Conservation (phyloP, 2,888 invertebrate species). For the Cylindroiulus punctatus region DNA sequence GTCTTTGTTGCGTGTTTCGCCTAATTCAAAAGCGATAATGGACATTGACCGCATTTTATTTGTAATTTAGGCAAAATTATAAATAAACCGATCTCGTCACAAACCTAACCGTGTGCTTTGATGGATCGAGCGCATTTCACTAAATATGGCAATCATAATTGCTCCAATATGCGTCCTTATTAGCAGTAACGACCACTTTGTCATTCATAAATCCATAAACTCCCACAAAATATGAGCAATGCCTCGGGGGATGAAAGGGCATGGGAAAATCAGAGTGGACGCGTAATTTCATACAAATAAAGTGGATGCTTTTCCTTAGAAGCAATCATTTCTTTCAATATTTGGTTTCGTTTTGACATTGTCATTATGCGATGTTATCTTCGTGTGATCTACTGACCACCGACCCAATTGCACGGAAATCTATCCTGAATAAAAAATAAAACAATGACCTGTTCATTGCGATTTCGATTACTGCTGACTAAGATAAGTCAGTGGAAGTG, state of each 20-base stretch:
- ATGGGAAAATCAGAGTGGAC: not conserved
- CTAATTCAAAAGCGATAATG: slow-evolving; percentile 2
- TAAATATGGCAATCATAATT: not conserved
- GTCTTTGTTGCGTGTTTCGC: not conserved
- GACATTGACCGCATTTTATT: slow-evolving; percentile 8
- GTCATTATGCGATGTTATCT: too few relatives aligned
- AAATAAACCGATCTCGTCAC: not conserved
- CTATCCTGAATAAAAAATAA: too few relatives aligned
- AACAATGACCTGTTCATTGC: too few relatives aligned
- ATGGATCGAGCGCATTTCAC: not conserved
- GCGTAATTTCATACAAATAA: too few relatives aligned
- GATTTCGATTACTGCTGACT: too few relatives aligned
- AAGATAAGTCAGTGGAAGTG: too few relatives aligned
- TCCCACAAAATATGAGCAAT: slow-evolving; percentile 4
- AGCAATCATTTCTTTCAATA: too few relatives aligned
- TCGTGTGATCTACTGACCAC: too few relatives aligned
- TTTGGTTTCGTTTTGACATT: too few relatives aligned
- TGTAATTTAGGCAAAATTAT: not conserved
- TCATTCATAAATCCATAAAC: not conserved
- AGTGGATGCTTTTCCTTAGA: too few relatives aligned
- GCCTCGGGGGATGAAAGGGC: not conserved
- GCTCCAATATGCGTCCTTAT: not conserved
- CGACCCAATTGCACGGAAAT: too few relatives aligned
- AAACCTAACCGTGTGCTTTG: not conserved
- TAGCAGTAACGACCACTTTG: not conserved